Evolutionary conservation across 2,113 vertebrate genomes (phyloP).

Genomic region (Columba janthina): DNA sequence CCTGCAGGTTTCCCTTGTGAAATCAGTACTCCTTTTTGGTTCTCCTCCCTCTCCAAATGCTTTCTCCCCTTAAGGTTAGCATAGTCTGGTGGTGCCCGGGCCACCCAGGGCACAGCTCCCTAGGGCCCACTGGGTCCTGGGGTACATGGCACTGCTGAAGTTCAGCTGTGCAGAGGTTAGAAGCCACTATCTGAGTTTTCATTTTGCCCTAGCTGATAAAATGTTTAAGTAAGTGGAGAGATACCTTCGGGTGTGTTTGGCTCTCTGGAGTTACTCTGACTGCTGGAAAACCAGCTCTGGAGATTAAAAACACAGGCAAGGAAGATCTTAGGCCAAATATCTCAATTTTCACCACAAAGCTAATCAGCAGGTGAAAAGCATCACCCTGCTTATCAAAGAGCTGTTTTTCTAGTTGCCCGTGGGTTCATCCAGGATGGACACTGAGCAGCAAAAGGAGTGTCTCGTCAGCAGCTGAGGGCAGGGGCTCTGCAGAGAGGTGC

Average conservation of each 20-base stretch:
- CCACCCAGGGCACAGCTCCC: neutral
- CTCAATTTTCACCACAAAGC: neutral
- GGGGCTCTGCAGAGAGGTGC: neutral
- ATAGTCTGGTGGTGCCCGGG: rapidly evolving
- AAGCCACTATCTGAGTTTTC: neutral
- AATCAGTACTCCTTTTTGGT: neutral
- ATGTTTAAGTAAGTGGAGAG: neutral
- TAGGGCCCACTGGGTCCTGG: neutral
- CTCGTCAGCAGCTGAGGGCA: neutral
- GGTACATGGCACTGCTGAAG: neutral
- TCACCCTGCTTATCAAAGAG: neutral
- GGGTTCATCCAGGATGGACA: neutral
- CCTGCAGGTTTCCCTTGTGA: neutral
- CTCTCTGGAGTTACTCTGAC: neutral
- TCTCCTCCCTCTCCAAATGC: neutral
- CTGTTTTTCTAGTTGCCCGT: neutral
- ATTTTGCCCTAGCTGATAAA: neutral
- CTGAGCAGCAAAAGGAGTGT: neutral
- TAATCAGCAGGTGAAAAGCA: neutral
- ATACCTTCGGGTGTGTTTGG: neutral
- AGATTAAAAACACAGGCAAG: neutral
- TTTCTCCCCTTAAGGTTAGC: neutral
- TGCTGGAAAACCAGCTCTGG: neutral
- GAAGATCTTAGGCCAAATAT: neutral
- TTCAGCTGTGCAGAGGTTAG: neutral